These are phyloP conservation scores for Morpho achilles DNA, from an alignment of 2,888 invertebrate species.

Conservation along the genomic window DNA sequence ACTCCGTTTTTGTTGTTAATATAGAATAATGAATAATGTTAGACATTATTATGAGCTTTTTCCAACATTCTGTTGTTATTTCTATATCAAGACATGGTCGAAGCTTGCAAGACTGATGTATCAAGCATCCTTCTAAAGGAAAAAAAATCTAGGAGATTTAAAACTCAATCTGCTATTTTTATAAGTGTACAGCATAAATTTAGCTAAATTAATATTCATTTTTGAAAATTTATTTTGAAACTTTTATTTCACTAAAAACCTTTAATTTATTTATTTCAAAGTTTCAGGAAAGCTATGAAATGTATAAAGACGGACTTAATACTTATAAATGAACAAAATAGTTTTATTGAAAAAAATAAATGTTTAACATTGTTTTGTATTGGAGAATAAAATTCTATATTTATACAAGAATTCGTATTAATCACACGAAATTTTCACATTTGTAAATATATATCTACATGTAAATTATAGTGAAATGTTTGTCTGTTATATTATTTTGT, in stretches of 20 bases:
- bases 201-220: slow-evolving; percentile 27
- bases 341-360: slow-evolving; percentile 26
- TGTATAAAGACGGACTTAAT: slow-evolving; percentile 13
- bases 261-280: slow-evolving; percentile 5
- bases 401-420: slow-evolving; percentile 40
- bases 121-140: slow-evolving; percentile 67
- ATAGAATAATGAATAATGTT: slow-evolving; percentile 5
- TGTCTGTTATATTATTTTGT: slow-evolving; percentile 31
- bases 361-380: slow-evolving; percentile 36
- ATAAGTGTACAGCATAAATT: slow-evolving; percentile 37
- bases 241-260: not conserved
- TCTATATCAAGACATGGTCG: slow-evolving; percentile 33
- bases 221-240: not conserved
- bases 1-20: not conserved
- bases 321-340: slow-evolving; percentile 23
- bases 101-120: slow-evolving; percentile 72
- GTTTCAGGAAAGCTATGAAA: slow-evolving; percentile 17
- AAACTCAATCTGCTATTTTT: slow-evolving; percentile 57
- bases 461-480: slow-evolving; percentile 28
- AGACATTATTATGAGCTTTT: slow-evolving; percentile 21
- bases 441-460: slow-evolving; percentile 34
- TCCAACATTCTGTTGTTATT: slow-evolving; percentile 17
- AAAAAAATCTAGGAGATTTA: slow-evolving; percentile 50
- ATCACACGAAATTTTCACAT: slow-evolving; percentile 34
- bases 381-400: slow-evolving; percentile 41